Conservation (phyloP, 1,140 invertebrate genomes). For the Cotesia glomerata region DNA sequence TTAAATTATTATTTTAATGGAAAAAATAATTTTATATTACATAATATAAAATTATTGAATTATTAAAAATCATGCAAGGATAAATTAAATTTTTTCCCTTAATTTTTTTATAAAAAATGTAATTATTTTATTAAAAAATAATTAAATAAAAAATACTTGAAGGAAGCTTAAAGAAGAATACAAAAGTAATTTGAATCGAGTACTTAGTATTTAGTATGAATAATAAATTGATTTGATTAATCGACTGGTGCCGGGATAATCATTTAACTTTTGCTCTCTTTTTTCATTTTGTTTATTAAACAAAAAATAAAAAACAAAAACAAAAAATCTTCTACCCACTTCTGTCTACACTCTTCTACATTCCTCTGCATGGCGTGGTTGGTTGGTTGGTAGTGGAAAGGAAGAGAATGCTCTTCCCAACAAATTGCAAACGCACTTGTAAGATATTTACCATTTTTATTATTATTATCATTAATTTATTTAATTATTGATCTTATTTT, state of each 20-base stretch:
- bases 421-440: constrained; percentile 74
- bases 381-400: constrained; percentile 71
- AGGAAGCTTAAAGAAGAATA: background rate
- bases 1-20: no score
- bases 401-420: constrained; percentile 74
- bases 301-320: no score
- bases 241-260: constrained; percentile 59
- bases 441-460: constrained; percentile 67
- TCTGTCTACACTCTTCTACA: constrained; percentile 66
- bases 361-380: constrained; percentile 70
- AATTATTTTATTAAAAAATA: background rate
- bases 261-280: constrained; percentile 60
- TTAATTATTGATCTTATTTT: background rate
- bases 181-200: constrained; percentile 44
- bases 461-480: constrained; percentile 42
- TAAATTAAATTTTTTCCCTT: background rate
- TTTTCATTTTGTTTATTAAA: constrained; percentile 61
- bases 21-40: no score
- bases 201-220: constrained; percentile 36
- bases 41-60: no score
- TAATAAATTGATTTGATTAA: constrained; percentile 45
- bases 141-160: background rate
- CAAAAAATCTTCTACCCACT: constrained; percentile 59
- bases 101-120: no score
- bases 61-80: no score